Percentiles rank a stretch among this genome's conserved stretches.
Evolutionary conservation across 2,888 invertebrate genomes (phyloP).

Genomic region (Hoplodrina ambigua): DNA sequence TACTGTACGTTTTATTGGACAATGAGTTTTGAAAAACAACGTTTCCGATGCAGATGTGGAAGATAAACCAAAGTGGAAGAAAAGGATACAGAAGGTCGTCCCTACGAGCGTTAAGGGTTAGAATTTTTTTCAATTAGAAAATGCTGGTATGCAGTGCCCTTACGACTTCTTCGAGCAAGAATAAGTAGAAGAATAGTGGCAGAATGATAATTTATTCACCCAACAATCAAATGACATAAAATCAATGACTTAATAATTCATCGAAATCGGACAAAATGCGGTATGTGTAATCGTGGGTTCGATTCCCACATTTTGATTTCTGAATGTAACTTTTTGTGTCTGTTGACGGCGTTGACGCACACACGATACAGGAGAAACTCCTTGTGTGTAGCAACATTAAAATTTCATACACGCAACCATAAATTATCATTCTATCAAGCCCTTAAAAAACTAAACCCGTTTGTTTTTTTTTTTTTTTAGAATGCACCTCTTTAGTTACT

Average conservation of each 20-base stretch:
- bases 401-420: background rate
- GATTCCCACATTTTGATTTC: too few species aligned
- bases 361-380: background rate
- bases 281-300: slow-evolving; percentile 4
- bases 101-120: slow-evolving; percentile 51
- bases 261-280: too few species aligned
- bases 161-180: slow-evolving; percentile 3
- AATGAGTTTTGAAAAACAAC: slow-evolving; percentile 49
- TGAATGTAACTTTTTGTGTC: too few species aligned
- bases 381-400: background rate
- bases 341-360: too few species aligned
- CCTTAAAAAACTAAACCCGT: background rate
- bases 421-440: slow-evolving; percentile 3
- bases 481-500: background rate
- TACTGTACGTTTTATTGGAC: slow-evolving; percentile 26
- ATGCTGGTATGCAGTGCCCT: slow-evolving; percentile 11
- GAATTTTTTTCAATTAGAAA: slow-evolving; percentile 45
- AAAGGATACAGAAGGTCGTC: slow-evolving; percentile 47
- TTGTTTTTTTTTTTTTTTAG: background rate
- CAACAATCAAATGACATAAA: background rate
- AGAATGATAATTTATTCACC: background rate
- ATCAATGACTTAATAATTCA: background rate
- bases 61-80: slow-evolving; percentile 56
- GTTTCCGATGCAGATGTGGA: slow-evolving; percentile 50
- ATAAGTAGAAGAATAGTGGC: background rate